Base-by-base conservation (phyloP, 2,888 invertebrate species). In the Apantesis nais region DNA sequence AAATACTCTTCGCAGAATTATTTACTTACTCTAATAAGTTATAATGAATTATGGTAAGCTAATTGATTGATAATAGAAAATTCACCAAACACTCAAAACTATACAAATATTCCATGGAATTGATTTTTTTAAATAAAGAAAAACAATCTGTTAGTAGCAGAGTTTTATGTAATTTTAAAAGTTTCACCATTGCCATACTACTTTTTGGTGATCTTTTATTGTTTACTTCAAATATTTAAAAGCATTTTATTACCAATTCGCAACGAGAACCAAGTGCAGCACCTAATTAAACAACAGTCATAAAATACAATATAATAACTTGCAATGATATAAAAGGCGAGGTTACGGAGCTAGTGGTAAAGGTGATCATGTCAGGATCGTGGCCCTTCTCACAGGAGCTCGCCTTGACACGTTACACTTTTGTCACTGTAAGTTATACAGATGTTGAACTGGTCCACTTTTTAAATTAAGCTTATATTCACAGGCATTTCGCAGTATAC, bases 381-480 rank as follows among this genome's bases (percentile, higher is more conserved):
- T 48, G 61, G 16, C 34, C 62, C 44, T 61, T 68, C 48, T 61
- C 29, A 62, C 62, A 67, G 58, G 25, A 64, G 66, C 31, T 72
- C 12, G 34, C 74, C 76, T 81, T 78, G 79, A 78, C 78, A 74
- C 41, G 16, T 29, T 12, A 31, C 37, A 29, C 63, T 55, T 48
- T 34, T 66, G 55, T 72, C 61, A 41, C 31, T 25, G 29, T 14
- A 52, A 22, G 29, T 41, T 25, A 48, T 64, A 37, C 34, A 44
- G 41, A 64, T 37, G 37, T 37, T 62, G 19, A 7, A 48, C 34
- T 62, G 41, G 19, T 44, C 34, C 2, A 29, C 41, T 29, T 39
- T 34, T 63, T 58, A 31, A 64, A 25, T 58, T 55, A 29, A 55
- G 55, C 58, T 58, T 16, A 14, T 58, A 44, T 44, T 44, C 4